phyloP scores from a whole-genome alignment of 2,113 vertebrate genomes.

The Pardalotus punctatus region DNA sequence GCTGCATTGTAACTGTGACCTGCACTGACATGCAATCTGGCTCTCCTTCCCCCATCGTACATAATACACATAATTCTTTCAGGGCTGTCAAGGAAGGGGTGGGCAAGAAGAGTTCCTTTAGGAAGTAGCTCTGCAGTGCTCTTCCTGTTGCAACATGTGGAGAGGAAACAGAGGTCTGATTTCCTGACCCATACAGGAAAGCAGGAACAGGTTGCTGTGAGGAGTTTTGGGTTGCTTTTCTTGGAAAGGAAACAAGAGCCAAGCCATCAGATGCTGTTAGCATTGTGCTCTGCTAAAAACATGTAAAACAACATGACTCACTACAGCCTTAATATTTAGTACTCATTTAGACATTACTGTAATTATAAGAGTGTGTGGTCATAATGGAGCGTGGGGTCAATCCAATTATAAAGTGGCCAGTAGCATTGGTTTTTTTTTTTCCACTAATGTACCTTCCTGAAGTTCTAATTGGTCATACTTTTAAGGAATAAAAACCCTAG shows the following conservation, averaged over 20 bases:
- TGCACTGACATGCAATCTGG: slow-evolving; percentile 59
- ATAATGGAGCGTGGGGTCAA: slow-evolving; percentile 11
- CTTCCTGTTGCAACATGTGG: slow-evolving; percentile 76
- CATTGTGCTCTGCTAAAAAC: slow-evolving; percentile 38
- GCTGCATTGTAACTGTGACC: slow-evolving; percentile 67
- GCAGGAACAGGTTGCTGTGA: slow-evolving; percentile 75
- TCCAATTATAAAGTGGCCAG: slow-evolving; percentile 20
- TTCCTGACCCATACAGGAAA: slow-evolving; percentile 80
- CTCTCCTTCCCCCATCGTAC: slow-evolving; percentile 69
- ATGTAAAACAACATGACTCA: slow-evolving; percentile 38
- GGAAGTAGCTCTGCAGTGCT: slow-evolving; percentile 76
- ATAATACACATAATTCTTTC: slow-evolving; percentile 78
- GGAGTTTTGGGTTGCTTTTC: slow-evolving; percentile 69
- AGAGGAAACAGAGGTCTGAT: slow-evolving; percentile 77
- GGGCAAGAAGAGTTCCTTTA: slow-evolving; percentile 76
- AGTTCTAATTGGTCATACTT: not conserved
- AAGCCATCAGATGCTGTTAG: slow-evolving; percentile 63
- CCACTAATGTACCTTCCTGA: not conserved
- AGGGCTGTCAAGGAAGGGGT: slow-evolving; percentile 79
- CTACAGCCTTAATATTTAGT: not conserved
- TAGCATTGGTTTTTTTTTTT: not conserved
- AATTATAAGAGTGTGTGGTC: slow-evolving; percentile 23
- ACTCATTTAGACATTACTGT: slow-evolving; percentile 22
- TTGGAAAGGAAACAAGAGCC: slow-evolving; percentile 75
- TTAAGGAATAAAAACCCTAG: not conserved